Evolutionary conservation across 2,113 vertebrate species (phyloP).

Genomic region (Channa argus): DNA sequence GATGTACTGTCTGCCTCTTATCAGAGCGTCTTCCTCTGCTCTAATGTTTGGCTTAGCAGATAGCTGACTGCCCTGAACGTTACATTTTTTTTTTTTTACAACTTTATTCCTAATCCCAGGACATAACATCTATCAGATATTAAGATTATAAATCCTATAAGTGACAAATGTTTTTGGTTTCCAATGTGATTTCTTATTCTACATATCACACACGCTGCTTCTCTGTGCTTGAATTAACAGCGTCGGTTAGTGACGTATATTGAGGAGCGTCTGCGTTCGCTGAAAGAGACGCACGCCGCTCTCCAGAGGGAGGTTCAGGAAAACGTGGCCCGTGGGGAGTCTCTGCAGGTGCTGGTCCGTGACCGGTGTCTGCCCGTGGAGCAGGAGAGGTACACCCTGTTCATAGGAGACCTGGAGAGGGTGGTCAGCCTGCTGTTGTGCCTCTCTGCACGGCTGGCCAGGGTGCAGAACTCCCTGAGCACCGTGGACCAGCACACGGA

Average conservation of each 20-base stretch:
- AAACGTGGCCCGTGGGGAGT: constrained; percentile 62
- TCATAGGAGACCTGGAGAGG: constrained; percentile 92
- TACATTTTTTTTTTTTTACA: constrained; percentile 10
- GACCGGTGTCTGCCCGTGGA: constrained; percentile 86
- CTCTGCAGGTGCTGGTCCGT: constrained; percentile 79
- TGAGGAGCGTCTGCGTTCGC: constrained; percentile 70
- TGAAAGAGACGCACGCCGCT: constrained; percentile 75
- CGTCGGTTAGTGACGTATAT: constrained; percentile 80
- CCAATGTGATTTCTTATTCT: no score
- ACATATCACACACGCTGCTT: not conserved
- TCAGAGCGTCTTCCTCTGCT: constrained; percentile 52
- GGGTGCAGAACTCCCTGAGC: constrained; percentile 89
- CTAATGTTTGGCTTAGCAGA: constrained; percentile 48
- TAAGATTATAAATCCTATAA: not conserved
- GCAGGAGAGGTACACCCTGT: constrained; percentile 88
- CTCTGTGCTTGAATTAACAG: constrained; percentile 73
- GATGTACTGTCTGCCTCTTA: constrained; percentile 62
- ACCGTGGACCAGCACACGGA: constrained; percentile 82
- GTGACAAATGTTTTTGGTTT: no score
- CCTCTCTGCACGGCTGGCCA: constrained; percentile 90
- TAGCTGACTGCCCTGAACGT: constrained; percentile 16
- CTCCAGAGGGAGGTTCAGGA: constrained; percentile 75
- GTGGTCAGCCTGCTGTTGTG: constrained; percentile 93
- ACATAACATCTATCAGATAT: not conserved
- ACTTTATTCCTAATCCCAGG: not conserved